Percentiles rank a stretch among this genome's conserved stretches.
Conservation (phyloP, 2,888 invertebrate genomes). For the Andrena bicolor region DNA sequence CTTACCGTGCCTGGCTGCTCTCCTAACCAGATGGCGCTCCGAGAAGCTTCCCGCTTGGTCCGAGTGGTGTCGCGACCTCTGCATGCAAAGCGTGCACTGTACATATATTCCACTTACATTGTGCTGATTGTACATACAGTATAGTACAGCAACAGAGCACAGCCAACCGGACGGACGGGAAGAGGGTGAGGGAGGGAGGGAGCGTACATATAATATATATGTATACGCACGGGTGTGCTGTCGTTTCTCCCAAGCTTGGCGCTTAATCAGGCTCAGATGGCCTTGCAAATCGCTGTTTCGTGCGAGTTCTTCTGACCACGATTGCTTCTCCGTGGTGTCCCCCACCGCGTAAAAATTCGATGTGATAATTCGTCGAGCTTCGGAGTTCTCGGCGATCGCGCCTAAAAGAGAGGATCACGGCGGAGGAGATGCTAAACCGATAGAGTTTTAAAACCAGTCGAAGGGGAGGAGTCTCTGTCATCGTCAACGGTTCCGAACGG, state of each 20-base stretch:
- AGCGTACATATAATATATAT: not conserved
- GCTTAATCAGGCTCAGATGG: slow-evolving; percentile 67
- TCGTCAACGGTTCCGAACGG: slow-evolving; percentile 44
- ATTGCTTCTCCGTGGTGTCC: slow-evolving; percentile 17
- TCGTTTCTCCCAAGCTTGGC: slow-evolving; percentile 64
- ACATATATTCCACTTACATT: not conserved
- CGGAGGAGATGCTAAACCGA: slow-evolving; percentile 53
- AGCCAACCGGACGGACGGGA: not conserved
- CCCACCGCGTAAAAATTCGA: slow-evolving; percentile 47
- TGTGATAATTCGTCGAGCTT: slow-evolving; percentile 39
- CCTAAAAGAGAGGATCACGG: slow-evolving; percentile 21
- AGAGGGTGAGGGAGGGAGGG: not conserved
- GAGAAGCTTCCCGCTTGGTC: not conserved
- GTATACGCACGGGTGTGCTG: slow-evolving; percentile 56
- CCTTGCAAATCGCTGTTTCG: slow-evolving; percentile 63
- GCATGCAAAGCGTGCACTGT: slow-evolving; percentile 37
- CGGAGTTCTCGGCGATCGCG: slow-evolving; percentile 7
- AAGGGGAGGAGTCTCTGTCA: slow-evolving; percentile 33
- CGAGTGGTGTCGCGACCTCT: slow-evolving; percentile 34
- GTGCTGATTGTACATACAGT: slow-evolving; percentile 4
- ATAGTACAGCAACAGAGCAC: slow-evolving; percentile 25
- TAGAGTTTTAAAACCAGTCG: slow-evolving; percentile 32
- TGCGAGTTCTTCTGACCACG: slow-evolving; percentile 34
- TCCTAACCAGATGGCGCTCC: slow-evolving; percentile 44
- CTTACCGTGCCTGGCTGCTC: slow-evolving; percentile 4